Base-by-base conservation (phyloP, 53 echinoderm and acorn worm genomes). In the Paracentrotus lividus region DNA sequence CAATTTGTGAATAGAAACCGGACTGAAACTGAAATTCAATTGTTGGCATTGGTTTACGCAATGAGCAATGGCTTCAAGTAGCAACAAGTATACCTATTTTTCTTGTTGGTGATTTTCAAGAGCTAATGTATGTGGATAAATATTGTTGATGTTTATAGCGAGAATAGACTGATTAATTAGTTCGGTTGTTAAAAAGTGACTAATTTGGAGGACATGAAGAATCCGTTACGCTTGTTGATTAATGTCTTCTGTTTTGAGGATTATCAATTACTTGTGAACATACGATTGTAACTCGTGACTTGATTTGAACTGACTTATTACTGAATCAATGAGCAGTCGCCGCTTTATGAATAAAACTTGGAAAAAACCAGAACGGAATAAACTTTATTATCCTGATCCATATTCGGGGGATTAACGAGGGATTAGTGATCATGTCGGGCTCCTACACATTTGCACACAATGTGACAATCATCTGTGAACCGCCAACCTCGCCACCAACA, bases 11-110 rank as follows among this genome's bases (percentile, higher is more conserved):
- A 43, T 26, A 1, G 81, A 24, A 49, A 26, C 47, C 18, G 47
- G 15, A 81, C 81, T 81, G 81, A 81, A 81, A 81, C 81, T 81
- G 49, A 81, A 81, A 81, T 49, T 81, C 26, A 24, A 81, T 81
- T 47, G 3, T 5, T 38, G 24, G 47, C 45, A 81, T 16, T 8
- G n/a, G 47, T 81, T 3, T 0, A 45, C 47, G 81, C 81, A 26
- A 5, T 45, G 81, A 81, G 1, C 8, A 65, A 27, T 27, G 1
- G 32, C 36, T 69, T 69, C 69, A 33, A 36, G 18, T 42, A 76
- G 5, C 31, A 31, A 13, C 2, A n/a, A 67, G 38, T 77, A 5
- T 45, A 45, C n/a, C 43, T 27, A 44, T 26, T 81, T 77, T 14
- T 81, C 47, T 47, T 49, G n/a, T 81, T 47, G n/a, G 5, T n/a